Percentiles rank a stretch among this genome's conserved stretches.
Evolutionary conservation across 2,888 invertebrate genomes (phyloP).

Genomic region (Athripsodes cinereus): DNA sequence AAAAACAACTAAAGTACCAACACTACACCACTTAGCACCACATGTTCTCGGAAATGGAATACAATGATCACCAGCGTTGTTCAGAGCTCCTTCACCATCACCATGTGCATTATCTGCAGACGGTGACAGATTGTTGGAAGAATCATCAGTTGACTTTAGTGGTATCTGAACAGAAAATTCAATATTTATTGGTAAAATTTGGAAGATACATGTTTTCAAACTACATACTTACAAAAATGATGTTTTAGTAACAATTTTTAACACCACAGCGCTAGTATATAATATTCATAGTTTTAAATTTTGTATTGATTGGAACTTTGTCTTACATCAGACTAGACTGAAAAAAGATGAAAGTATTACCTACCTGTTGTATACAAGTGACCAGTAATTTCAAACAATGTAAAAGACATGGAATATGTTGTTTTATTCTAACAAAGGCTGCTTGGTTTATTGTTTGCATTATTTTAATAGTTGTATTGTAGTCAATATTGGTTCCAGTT

Average conservation of each 20-base stretch:
- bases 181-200: too few species aligned
- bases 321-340: too few species aligned
- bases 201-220: too few species aligned
- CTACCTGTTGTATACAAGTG: conserved; percentile 47
- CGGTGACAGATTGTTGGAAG: conserved; percentile 40
- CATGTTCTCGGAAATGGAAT: conserved; percentile 93
- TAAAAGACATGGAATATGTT: conserved; percentile 81
- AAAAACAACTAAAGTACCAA: conserved; percentile 81
- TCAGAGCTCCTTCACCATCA: conserved; percentile 35
- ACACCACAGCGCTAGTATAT: too few species aligned
- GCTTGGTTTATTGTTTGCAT: conserved; percentile 75
- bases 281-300: too few species aligned
- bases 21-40: conserved; percentile 87
- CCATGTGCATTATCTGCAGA: conserved; percentile 43
- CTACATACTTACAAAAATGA: too few species aligned
- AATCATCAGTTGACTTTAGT: conserved; percentile 50
- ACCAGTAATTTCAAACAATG: conserved; percentile 65
- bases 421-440: conserved; percentile 75
- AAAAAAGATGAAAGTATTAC: conserved; percentile 3
- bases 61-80: conserved; percentile 63
- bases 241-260: too few species aligned
- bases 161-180: conserved; percentile 40
- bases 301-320: too few species aligned
- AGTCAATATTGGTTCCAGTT: conserved; percentile 58
- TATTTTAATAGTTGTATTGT: conserved; percentile 63